Conservation (phyloP, 1,140 invertebrate species). For the Lamellibrachia luymesi region DNA sequence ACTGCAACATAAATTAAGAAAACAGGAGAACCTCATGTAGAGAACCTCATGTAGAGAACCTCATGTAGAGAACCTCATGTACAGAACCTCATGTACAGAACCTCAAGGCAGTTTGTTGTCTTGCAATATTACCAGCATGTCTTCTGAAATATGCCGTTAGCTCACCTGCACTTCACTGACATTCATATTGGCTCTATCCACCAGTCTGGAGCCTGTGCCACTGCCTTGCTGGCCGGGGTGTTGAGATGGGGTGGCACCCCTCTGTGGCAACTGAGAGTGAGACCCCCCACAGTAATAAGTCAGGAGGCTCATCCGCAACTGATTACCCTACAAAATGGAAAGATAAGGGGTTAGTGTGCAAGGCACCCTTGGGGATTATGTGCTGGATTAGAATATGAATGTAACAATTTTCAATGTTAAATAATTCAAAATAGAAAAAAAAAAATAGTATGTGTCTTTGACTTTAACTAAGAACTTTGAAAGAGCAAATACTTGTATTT, state of each 20-base stretch:
- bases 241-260: not conserved
- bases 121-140: not conserved
- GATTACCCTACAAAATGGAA: not conserved
- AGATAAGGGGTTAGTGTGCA: not conserved
- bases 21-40: too few relatives aligned
- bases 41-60: too few relatives aligned
- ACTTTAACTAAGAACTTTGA: too few relatives aligned
- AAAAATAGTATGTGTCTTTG: too few relatives aligned
- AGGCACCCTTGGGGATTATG: not conserved
- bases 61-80: too few relatives aligned
- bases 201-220: not conserved
- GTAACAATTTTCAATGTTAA: not conserved
- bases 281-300: not conserved
- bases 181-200: not conserved
- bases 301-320: not conserved
- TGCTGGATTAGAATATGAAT: not conserved
- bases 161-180: not conserved
- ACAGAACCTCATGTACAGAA: too few relatives aligned
- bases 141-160: not conserved
- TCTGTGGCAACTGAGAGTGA: not conserved
- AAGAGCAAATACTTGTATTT: too few relatives aligned
- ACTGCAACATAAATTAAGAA: too few relatives aligned
- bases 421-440: too few relatives aligned
- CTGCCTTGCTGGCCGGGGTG: conserved; percentile 4
- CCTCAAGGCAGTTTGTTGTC: too few relatives aligned